Evolutionary conservation across 2,888 invertebrate genomes (phyloP), one percentile per base, ranked within the genome.

Genomic region (Troilus luridus): DNA sequence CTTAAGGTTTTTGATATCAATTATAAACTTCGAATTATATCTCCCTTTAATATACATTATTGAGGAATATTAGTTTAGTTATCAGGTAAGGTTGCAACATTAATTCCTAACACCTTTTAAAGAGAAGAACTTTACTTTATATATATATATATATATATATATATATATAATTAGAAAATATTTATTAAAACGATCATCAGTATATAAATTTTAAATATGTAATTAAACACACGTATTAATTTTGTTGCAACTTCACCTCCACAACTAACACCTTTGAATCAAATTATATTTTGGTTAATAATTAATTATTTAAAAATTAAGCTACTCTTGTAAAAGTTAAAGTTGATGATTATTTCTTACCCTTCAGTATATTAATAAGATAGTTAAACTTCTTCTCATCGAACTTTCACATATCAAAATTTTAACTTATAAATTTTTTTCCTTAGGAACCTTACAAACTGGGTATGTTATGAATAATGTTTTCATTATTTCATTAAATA

Each of bases 1-100:
- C 7, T 85, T 1, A 21, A 85, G 85, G 85, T 85, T 85, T 85
- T 85, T 85, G 85, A 85, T 85, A 85, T 56, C 56, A 58, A 85
- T 85, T 11, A 56, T 85, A 85, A 85, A 85, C 85, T 41, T 77
- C 72, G 17, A 41, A 41, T 41, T 17, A 77, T 77, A 19, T 41
- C 24, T 67, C 24, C 14, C 67, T 67, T 67, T 14, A 14, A 41
- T 77, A 41, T 9, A 77, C 27, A 41, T 77, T 24, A 24, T 11
- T 67, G 24, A 67, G 14, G 14, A 67, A 67, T 67, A 24, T 24
- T 27, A 72, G 5, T 41, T 41, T 19, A 41, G 7, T 77, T 17
- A 77, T 41, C 27, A 41, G 41, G 19, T 77, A 17, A 17, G 72
- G 19, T 72, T 1, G 19, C 41, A 77, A 11, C 7, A 64, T 21